Evolutionary conservation across 2,888 invertebrate genomes (phyloP).

Genomic region (Melitaea athalia): DNA sequence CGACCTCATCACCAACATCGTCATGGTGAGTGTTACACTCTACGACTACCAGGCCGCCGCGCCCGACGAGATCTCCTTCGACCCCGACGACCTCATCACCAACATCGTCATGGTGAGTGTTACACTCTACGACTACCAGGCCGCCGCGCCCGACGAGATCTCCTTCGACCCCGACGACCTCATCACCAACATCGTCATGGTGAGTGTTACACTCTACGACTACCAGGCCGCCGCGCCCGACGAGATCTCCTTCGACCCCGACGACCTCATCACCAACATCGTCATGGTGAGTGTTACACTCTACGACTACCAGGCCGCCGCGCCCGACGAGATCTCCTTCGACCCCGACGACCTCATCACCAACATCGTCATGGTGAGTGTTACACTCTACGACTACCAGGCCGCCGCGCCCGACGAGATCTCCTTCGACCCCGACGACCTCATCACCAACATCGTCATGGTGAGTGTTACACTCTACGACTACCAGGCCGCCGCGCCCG

Average conservation of each 20-base stretch:
- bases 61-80: slow-evolving; percentile 96
- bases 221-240: slow-evolving; percentile 96
- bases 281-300: no score
- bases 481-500: slow-evolving; percentile 96
- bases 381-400: slow-evolving; percentile 95
- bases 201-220: no score
- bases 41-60: slow-evolving; percentile 97
- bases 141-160: slow-evolving; percentile 96
- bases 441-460: slow-evolving; percentile 95
- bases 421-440: slow-evolving; percentile 96
- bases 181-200: slow-evolving; percentile 95
- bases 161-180: slow-evolving; percentile 96
- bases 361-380: slow-evolving; percentile 95
- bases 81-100: slow-evolving; percentile 95
- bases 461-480: no score
- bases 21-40: no score
- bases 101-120: no score
- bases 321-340: slow-evolving; percentile 96
- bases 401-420: slow-evolving; percentile 97
- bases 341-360: slow-evolving; percentile 96
- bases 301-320: slow-evolving; percentile 96
- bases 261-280: slow-evolving; percentile 95
- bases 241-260: slow-evolving; percentile 97
- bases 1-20: slow-evolving; percentile 95
- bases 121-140: slow-evolving; percentile 96